Base-by-base conservation (phyloP, 2,113 vertebrate species). In the Acinonyx jubatus region DNA sequence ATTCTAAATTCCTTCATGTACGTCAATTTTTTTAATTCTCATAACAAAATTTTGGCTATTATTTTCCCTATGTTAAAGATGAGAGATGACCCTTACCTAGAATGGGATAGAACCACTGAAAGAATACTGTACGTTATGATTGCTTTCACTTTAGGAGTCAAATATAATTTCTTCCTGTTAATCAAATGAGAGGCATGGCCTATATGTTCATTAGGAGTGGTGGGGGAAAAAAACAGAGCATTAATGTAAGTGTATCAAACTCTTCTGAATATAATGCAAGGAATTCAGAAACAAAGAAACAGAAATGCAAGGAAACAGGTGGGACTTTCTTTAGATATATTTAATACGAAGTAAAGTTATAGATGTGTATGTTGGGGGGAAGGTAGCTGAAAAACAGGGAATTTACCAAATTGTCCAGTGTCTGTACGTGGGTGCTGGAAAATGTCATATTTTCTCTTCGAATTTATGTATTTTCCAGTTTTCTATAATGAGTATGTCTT, bases 381-480 rank as follows among this genome's bases (percentile, higher is more conserved):
- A 4, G 5, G 10, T 48, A 73, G 29, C 82, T 89, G 63, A 89
- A 89, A 74, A 69, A 63, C 81, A 91, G 5, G 6, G 13, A 19
- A 25, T 78, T 93, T 21, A 50, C 15, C 25, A 69, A 12, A 89
- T 52, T 74, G 12, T 83, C 48, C 48, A 68, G 52, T 50, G 82
- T 29, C 18, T 95, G 52, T 63, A 31, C 33, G 15, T 80, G 55
- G 3, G 1, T 87, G 1, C 11, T 69, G 2, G 15, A 82, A 55
- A 87, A 90, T 16, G 10, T 69, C 25, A 29, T 80, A 31, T 92
- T 29, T 63, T 83, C 3, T 85, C 38, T 71, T 57, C 57, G 13
- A 45, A 81, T 96, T 96, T 92, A 31, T 45, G 33, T 65, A 73
- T 79, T 93, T 97, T 74, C 45, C 16, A 61, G 45, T 83, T 93